Base-by-base conservation (phyloP, 2,888 invertebrate species). In the Heteromyza rotundicornis region DNA sequence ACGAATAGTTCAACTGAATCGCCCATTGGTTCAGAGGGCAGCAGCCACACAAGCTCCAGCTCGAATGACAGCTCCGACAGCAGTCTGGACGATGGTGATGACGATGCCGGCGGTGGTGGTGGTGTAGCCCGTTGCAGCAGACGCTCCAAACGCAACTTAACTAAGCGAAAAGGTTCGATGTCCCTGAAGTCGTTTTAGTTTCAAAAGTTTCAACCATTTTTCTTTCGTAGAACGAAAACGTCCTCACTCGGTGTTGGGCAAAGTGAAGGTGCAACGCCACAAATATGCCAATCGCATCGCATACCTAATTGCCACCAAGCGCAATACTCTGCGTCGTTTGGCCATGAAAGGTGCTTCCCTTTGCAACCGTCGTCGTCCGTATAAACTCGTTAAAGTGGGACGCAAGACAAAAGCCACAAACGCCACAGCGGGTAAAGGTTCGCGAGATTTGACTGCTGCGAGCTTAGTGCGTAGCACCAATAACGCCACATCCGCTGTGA, bases 291-390 rank as follows among this genome's bases (percentile, higher is more conserved):
- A 91, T 80, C 86, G 90, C 65, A 87, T 92, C 72, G 89, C 90
- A 19, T 89, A 90, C 68, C 82, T 92, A 54, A 91, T 92, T 60
- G 89, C 90, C 2, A 88, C 90, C 65, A 89, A 92, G 59, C 87
- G 90, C 55, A 86, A 88, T 51, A 89, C 90, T 59, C 84, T 90
- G 40, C 84, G 88, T 55, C 88, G 89, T 64, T 81, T 89, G 70
- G 89, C 90, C 54, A 80, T 84, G 64, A 90, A 89, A 77, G 84
- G 85, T 52, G 75, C 84, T 60, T 82, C 82, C 2, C 72, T 72
- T 22, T 72, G 73, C 27, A 73, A 71, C 62, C 68, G 74, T 24
- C 73, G 74, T 24, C 73, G 73, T 66, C 75, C 75, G 60, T 80
- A 69, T 64, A 73, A 55, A 69, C 68, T 60, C 67, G 68, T 67